Conservation (phyloP, 2,888 invertebrate genomes). For the Onthophagus sagittarius region DNA sequence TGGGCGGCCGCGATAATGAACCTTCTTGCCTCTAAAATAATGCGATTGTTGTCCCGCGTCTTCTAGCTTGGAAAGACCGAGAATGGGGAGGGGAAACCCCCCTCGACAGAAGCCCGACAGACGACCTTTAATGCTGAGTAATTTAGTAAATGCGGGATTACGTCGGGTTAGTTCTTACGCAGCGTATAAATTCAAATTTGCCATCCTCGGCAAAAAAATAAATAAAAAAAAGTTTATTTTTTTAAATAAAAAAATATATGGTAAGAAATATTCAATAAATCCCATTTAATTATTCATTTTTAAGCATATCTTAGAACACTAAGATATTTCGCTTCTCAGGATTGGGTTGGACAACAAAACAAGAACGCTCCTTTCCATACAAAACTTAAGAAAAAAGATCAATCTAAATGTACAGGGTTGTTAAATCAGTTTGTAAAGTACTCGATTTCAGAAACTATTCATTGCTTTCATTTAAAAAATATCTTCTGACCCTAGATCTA, state of each 20-base stretch:
- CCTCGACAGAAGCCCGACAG: not conserved
- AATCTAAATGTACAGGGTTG: too few relatives aligned
- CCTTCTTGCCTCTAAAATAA: constrained; percentile 22
- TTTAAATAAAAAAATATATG: not conserved
- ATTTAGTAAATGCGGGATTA: not conserved
- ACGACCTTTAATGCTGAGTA: not conserved
- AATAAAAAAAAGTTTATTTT: not conserved
- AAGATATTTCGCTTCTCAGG: too few relatives aligned
- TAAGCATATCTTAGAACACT: too few relatives aligned
- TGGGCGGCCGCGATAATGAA: constrained; percentile 22
- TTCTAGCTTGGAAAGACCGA: constrained; percentile 14
- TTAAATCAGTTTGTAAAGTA: too few relatives aligned
- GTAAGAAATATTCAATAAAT: too few relatives aligned
- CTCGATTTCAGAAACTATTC: too few relatives aligned
- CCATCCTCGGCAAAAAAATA: not conserved
- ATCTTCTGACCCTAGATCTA: too few relatives aligned
- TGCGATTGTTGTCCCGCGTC: constrained; percentile 17
- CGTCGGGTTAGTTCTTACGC: not conserved
- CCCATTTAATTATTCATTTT: too few relatives aligned
- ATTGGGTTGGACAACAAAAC: too few relatives aligned
- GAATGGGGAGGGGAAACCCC: not conserved
- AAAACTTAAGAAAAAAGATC: too few relatives aligned
- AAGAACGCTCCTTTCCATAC: too few relatives aligned
- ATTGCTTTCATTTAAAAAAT: too few relatives aligned
- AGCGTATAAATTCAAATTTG: not conserved